A percentile compares a stretch with the other conserved stretches of the same genome.
Evolutionary conservation across 2,888 invertebrate species (phyloP).

Genomic region (Lordiphosa andalusiaca): DNA sequence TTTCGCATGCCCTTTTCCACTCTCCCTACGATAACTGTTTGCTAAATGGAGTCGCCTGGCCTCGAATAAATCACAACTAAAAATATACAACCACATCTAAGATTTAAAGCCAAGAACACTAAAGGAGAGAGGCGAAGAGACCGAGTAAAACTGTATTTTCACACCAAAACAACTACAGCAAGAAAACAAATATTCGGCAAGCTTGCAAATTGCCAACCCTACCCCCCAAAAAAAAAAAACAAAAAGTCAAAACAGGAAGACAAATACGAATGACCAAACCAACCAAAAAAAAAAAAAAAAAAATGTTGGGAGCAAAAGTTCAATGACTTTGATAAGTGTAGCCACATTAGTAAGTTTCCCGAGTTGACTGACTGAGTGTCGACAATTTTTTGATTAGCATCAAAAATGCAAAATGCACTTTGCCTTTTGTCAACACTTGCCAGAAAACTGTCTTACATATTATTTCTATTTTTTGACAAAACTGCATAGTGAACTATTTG

Average conservation of each 20-base stretch:
- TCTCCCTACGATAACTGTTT: background rate
- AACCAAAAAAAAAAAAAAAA: slow-evolving; percentile 36
- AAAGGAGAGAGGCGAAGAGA: background rate
- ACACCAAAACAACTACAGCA: slow-evolving; percentile 9
- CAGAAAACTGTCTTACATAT: slow-evolving; percentile 9
- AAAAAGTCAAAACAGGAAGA: slow-evolving; percentile 54
- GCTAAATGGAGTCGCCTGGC: slow-evolving; percentile 8
- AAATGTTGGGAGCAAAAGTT: slow-evolving; percentile 3
- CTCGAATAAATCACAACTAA: slow-evolving; percentile 9
- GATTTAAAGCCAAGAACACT: slow-evolving; percentile 5
- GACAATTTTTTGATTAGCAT: slow-evolving; percentile 55
- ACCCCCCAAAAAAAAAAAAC: slow-evolving; percentile 24
- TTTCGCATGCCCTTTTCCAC: background rate
- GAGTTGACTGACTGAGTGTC: slow-evolving; percentile 33
- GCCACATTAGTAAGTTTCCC: slow-evolving; percentile 43
- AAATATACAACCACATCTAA: slow-evolving; percentile 10
- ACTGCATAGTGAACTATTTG: slow-evolving; percentile 48
- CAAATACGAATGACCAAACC: slow-evolving; percentile 41
- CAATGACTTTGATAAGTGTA: slow-evolving; percentile 56
- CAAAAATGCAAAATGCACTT: slow-evolving; percentile 32
- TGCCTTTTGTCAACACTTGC: slow-evolving; percentile 61
- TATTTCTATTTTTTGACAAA: slow-evolving; percentile 22
- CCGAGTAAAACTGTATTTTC: slow-evolving; percentile 5
- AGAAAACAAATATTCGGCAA: slow-evolving; percentile 11
- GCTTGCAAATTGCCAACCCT: slow-evolving; percentile 34